Percentiles rank a stretch among this genome's conserved stretches.
Evolutionary conservation across 2,888 invertebrate species (phyloP).

Genomic region (Dryadula phaetusa): DNA sequence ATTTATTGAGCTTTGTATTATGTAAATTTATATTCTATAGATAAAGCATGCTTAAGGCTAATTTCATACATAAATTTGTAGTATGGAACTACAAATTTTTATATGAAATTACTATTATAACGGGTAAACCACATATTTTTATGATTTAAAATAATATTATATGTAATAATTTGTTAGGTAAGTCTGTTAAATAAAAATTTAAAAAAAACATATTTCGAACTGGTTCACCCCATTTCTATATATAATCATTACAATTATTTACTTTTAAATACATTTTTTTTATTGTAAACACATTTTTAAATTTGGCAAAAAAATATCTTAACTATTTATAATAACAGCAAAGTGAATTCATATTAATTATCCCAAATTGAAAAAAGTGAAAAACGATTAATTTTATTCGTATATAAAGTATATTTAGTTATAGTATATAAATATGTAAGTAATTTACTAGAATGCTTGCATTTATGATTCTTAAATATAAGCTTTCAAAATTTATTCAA

Average conservation of each 20-base stretch:
- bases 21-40: neutral
- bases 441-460: neutral
- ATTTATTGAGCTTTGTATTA: slow-evolving; percentile 3
- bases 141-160: neutral
- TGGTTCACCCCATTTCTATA: neutral
- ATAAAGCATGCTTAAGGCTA: neutral
- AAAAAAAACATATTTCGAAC: neutral
- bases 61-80: neutral
- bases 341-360: too few species aligned
- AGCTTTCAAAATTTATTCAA: too few species aligned
- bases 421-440: neutral
- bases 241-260: neutral
- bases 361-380: neutral
- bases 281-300: too few species aligned
- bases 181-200: neutral
- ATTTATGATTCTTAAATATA: neutral
- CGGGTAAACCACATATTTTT: neutral
- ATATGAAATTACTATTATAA: too few species aligned
- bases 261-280: neutral
- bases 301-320: too few species aligned
- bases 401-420: neutral
- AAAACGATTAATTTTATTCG: neutral
- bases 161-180: neutral
- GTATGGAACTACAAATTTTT: too few species aligned
- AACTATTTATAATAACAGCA: too few species aligned